Base-by-base conservation (phyloP, 2,113 vertebrate species). In the Nesoenas mayeri region DNA sequence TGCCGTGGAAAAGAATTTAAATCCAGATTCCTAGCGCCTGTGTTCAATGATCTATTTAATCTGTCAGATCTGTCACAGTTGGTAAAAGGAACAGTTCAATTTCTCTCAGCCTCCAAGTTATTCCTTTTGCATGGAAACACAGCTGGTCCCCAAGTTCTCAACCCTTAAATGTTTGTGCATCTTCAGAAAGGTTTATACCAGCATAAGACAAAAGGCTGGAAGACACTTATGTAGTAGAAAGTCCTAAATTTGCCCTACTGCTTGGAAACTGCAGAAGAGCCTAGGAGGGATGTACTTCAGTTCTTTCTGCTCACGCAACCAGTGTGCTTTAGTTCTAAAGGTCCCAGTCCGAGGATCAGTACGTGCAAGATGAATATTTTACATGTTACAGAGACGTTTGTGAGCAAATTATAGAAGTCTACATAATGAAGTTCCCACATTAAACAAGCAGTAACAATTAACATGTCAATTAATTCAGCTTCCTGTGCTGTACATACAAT, bases 131-230 rank as follows among this genome's bases (percentile, higher is more conserved):
- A 65, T 31, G 42, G 60, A 36, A 64, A 78, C 44, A 69, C 47
- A 56, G 18, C 0, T 11, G 18, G 40, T 38, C 51, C 24, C 7
- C 0, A 3, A 42, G 26, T 61, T 79, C 48, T 58, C 22, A 53
- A 22, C 42, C 53, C 42, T 38, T 20, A 1, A 32, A 1, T 70
- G 60, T 44, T 15, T 75, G 56, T 74, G 42, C 51, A 40, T 9
- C 50, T 79, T 87, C 65, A 80, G 44, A 44, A 80, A 84, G 58
- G 25, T 53, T 82, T 50, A 34, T 20, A 62, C 7, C 15, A 58
- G 31, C 15, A 1, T 31, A 67, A 75, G 12, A 60, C 61, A 82
- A 69, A 66, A 78, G 61, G 29, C 36, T 88, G 57, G 50, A 66
- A 74, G 74, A 28, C 71, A 79, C 38, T 58, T 58, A 64, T 79